Base-by-base conservation (phyloP, 2,888 invertebrate species). In the Phalangium opilio region DNA sequence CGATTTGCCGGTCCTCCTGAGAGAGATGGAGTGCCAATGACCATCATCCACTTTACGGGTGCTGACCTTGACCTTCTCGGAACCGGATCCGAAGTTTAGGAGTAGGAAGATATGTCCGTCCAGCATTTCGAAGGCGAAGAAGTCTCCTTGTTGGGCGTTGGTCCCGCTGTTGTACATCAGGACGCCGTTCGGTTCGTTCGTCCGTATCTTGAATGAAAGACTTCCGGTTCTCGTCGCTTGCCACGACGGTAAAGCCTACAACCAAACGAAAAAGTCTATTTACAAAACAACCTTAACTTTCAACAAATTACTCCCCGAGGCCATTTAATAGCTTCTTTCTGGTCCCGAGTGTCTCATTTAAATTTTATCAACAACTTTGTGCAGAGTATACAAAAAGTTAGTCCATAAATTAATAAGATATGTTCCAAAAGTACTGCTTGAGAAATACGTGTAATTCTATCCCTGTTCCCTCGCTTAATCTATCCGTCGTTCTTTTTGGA, bases 61-160 rank as follows among this genome's bases (percentile, higher is more conserved):
- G 18, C 15, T 38, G 0, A 84, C 84, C 58, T 86, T 76, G 45
- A 89, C 80, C 61, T 86, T 81, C 3, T 84, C 78, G 1, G 85
- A 79, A 1, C 93, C 93, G 3, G 89, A 85, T 0, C 95, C 95
- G 41, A 95, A 74, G 63, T 93, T 89, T 60, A 91, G 59, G 60
- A 93, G 83, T 18, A 93, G 78, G 69, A 86, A 91, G 54, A 96
- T 78, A 65, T 91, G 85, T 0, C 95, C 91, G 57, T 86, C 87
- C 55, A 93, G 75, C 58, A 96, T 75, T 68, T 96, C 96, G 57
- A 96, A 80, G 2, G 90, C 90, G 63, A 96, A 85, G 45, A 91
- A 76, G 65, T 95, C 91, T 44, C 81, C 78, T 18, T 49, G 33
- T 82, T 86, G 71, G 2, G 62, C 61, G 17, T 41, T 43, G 39